These are phyloP conservation scores for Eulemur rufifrons DNA, from an alignment of 2,113 vertebrate genomes.

Conservation along the genomic window DNA sequence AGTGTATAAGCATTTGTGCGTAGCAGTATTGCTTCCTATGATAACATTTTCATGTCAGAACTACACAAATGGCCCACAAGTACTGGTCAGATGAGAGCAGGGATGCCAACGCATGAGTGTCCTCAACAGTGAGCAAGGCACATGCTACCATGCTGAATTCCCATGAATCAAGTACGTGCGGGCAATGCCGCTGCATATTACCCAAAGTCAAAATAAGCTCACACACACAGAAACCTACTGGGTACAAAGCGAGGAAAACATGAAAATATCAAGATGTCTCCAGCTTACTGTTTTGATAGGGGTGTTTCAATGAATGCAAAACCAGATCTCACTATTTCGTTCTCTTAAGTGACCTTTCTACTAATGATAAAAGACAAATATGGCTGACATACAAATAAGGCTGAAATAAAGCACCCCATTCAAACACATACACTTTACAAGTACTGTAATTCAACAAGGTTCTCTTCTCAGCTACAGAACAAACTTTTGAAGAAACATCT, in stretches of 20 bases:
- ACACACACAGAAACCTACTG: neutral
- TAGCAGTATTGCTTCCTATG: constrained; percentile 15
- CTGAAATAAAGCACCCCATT: neutral
- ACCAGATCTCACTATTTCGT: neutral
- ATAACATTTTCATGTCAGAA: constrained; percentile 37
- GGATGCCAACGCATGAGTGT: constrained; percentile 47
- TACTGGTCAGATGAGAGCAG: neutral
- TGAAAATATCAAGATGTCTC: neutral
- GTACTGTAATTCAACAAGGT: neutral
- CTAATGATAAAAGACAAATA: neutral
- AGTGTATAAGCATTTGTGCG: neutral
- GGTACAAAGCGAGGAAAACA: neutral
- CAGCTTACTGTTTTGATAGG: neutral
- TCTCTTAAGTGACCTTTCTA: neutral
- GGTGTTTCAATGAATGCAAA: neutral
- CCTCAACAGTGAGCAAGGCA: neutral
- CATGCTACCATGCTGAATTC: neutral
- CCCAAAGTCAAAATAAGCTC: neutral
- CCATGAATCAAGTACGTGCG: too few species aligned
- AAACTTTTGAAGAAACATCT: neutral
- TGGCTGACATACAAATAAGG: neutral
- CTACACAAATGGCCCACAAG: constrained; percentile 45
- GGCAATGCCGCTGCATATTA: neutral
- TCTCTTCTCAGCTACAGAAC: neutral
- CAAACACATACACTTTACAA: neutral